phyloP scores from a whole-genome alignment of 2,113 vertebrate genomes.

The Alectura lathami region DNA sequence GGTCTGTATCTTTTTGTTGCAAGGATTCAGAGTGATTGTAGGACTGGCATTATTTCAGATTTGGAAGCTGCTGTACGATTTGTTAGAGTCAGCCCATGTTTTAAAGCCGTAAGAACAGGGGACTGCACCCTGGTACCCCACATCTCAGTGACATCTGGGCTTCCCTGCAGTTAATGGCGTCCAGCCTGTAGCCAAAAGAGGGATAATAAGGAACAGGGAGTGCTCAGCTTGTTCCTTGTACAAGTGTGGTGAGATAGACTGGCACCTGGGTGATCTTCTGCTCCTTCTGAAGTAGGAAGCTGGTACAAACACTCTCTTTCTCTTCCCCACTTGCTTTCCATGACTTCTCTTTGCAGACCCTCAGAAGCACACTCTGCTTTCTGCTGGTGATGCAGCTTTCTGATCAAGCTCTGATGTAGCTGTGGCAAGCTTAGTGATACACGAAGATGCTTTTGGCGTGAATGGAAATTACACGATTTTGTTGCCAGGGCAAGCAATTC shows the following conservation, averaged over 20 bases:
- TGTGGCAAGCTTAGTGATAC: background rate
- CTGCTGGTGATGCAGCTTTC: background rate
- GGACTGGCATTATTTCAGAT: background rate
- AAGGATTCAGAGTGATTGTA: background rate
- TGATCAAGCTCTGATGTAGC: background rate
- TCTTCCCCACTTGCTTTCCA: background rate
- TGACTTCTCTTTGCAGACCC: background rate
- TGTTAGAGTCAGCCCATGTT: background rate
- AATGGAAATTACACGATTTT: conserved; percentile 13
- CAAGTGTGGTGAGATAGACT: background rate
- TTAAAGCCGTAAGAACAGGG: background rate
- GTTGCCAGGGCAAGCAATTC: conserved; percentile 33
- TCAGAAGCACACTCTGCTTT: background rate
- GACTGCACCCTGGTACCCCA: background rate
- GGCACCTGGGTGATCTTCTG: background rate
- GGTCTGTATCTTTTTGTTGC: background rate
- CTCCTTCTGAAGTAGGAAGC: background rate
- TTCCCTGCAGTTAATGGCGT: background rate
- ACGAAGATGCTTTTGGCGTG: background rate
- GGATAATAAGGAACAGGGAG: background rate
- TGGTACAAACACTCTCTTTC: background rate
- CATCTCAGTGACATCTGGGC: background rate
- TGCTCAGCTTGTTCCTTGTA: background rate
- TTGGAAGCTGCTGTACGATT: background rate
- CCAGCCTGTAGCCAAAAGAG: accelerated